Evolutionary conservation across 2,888 invertebrate species (phyloP), one percentile per base, ranked within the genome.

Genomic region (Mesoligia furuncula): DNA sequence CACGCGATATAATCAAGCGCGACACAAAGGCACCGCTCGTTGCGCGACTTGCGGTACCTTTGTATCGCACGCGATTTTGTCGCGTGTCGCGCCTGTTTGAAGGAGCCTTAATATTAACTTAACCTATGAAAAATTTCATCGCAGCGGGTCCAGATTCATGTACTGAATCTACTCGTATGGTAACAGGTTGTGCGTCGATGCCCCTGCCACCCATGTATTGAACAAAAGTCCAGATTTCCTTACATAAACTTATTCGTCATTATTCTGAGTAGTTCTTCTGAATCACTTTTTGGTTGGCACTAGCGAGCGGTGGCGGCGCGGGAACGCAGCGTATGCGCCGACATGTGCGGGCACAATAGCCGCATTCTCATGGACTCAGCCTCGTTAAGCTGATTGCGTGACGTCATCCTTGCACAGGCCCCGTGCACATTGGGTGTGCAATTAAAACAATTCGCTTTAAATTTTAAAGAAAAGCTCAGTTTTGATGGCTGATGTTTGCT

Each of bases 331-430:
- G 96, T 96, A 95, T 95, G 95, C 94, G 93, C 90, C 89, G 91
- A 90, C 93, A 97, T 96, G 96, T 97, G 97, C 95, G 94, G 91
- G 85, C 93, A 97, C 97, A 97, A 97, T 96, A 91, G 95, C 95
- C 95, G 92, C 95, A 96, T 97, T 97, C 97, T 95, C 97, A 97
- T 96, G 96, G 95, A 95, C 94, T 94, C 93, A 93, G 94, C 92
- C 94, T 90, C 94, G 93, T 94, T 97, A 97, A 97, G 97, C 97
- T 96, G 96, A 97, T 97, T 96, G 96, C 95, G 95, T 96, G 95
- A 95, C 96, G 96, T 95, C 96, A 96, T 92, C 93, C 90, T 90
- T 85, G 77, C 79, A 81, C 88, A 89, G 89, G 90, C 91, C 87
- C 88, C 79, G 81, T 91, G 89, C 92, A 90, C 91, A 89, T 87